Conservation (phyloP, 2,797 vertebrate genomes). For the Thaleichthys pacificus region DNA sequence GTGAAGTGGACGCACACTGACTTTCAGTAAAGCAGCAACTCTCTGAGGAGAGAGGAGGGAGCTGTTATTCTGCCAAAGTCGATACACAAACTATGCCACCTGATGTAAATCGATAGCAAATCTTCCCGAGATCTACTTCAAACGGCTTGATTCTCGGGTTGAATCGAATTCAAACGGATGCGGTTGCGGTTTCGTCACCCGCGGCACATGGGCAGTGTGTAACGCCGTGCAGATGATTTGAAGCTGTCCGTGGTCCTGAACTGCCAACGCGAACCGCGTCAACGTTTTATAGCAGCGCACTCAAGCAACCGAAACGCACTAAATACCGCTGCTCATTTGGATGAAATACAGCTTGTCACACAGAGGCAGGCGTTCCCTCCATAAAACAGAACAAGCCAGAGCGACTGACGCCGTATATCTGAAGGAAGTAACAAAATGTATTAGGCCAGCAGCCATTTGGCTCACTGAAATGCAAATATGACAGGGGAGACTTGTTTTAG, state of each 20-base stretch:
- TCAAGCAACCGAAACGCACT: background rate
- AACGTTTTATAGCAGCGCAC: conserved; percentile 7
- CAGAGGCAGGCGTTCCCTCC: background rate
- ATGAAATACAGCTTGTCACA: background rate
- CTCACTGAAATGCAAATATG: conserved; percentile 15
- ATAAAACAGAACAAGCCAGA: conserved; percentile 7
- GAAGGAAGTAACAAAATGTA: conserved; percentile 7
- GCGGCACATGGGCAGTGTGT: no score
- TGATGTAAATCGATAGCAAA: background rate
- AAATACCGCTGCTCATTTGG: background rate
- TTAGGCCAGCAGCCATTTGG: background rate
- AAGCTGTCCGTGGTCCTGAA: conserved; percentile 68
- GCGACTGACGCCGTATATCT: background rate
- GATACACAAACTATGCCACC: no score
- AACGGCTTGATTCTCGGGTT: background rate
- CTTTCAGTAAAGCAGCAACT: no score
- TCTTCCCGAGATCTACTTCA: background rate
- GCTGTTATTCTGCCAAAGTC: no score
- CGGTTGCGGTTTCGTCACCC: no score
- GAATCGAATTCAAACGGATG: no score
- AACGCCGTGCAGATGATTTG: background rate
- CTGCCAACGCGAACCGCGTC: conserved; percentile 17
- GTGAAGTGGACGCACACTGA: no score
- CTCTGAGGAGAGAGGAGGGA: no score
- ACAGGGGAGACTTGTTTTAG: background rate